Percentiles rank a stretch among this genome's conserved stretches.
Evolutionary conservation across 1,140 invertebrate species (phyloP).

Genomic region (Scylla paramamosain): DNA sequence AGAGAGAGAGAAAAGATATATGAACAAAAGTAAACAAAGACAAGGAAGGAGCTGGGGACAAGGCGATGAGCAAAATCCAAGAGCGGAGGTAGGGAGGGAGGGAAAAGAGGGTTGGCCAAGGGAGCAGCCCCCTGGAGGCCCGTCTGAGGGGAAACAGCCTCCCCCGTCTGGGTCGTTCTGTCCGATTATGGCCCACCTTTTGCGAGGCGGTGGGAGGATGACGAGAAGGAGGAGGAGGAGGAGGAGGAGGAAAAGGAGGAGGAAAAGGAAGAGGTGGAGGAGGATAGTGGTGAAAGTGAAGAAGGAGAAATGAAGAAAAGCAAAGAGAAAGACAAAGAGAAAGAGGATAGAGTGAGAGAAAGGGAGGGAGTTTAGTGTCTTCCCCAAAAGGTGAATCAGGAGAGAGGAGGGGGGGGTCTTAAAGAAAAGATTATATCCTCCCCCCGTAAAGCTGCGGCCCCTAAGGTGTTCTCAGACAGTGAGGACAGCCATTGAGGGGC

Average conservation of each 20-base stretch:
- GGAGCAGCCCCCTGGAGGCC: background rate
- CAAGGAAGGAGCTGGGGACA: background rate
- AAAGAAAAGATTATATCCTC: slow-evolving; percentile 4
- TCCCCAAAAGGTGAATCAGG: background rate
- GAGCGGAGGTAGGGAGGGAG: background rate
- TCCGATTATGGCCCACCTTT: slow-evolving; percentile 1
- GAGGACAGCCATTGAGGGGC: slow-evolving; percentile 8
- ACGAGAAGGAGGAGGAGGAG: background rate
- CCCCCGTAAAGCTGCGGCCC: background rate
- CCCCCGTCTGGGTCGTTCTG: background rate
- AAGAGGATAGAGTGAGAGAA: background rate
- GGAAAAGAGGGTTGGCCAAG: background rate
- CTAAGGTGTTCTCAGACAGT: background rate
- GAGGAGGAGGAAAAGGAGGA: background rate
- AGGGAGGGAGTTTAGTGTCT: background rate
- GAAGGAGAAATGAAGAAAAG: background rate
- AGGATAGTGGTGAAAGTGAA: background rate
- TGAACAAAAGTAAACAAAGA: background rate
- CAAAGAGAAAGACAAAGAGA: background rate
- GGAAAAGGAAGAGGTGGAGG: background rate
- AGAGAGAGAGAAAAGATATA: too few species aligned
- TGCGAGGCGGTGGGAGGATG: background rate
- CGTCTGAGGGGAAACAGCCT: background rate
- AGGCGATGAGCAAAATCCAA: background rate
- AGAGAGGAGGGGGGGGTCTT: background rate